phyloP scores from a whole-genome alignment of 2,888 invertebrate species.

The Hartigia nigra region DNA sequence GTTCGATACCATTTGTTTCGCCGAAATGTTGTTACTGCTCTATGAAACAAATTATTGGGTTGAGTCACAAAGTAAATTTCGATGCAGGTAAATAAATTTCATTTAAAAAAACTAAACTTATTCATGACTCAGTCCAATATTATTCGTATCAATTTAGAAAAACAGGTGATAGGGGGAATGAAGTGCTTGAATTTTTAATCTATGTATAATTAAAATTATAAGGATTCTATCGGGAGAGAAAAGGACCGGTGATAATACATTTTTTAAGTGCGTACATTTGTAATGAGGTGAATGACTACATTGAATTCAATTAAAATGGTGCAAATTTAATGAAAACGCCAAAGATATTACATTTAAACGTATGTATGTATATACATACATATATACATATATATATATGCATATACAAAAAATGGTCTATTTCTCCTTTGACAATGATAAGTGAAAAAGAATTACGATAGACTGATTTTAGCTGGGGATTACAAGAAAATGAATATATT shows the following conservation, averaged over 20 bases:
- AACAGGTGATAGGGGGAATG: background rate
- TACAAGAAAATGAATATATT: conserved; percentile 25
- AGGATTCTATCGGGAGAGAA: background rate
- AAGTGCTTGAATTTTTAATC: background rate
- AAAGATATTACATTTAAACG: conserved; percentile 50
- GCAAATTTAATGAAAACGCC: conserved; percentile 56
- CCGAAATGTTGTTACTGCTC: background rate
- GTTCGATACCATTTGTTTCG: background rate
- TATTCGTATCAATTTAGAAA: too few relatives aligned
- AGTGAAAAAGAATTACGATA: conserved; percentile 38
- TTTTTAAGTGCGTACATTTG: background rate
- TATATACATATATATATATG: conserved; percentile 14
- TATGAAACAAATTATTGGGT: background rate
- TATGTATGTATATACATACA: conserved; percentile 44
- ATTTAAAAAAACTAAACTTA: too few relatives aligned
- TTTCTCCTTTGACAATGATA: conserved; percentile 39
- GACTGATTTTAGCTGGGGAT: conserved; percentile 38
- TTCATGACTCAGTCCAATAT: too few relatives aligned
- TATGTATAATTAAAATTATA: background rate
- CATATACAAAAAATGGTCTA: conserved; percentile 28
- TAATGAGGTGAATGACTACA: background rate
- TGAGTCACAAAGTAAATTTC: too few relatives aligned
- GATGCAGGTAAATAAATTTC: too few relatives aligned
- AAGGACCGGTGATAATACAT: background rate
- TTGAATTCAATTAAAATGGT: conserved; percentile 46